A percentile compares a stretch with the other conserved stretches of the same genome.
Conservation (phyloP, 2,113 vertebrate genomes). For the Hassar affinis region DNA sequence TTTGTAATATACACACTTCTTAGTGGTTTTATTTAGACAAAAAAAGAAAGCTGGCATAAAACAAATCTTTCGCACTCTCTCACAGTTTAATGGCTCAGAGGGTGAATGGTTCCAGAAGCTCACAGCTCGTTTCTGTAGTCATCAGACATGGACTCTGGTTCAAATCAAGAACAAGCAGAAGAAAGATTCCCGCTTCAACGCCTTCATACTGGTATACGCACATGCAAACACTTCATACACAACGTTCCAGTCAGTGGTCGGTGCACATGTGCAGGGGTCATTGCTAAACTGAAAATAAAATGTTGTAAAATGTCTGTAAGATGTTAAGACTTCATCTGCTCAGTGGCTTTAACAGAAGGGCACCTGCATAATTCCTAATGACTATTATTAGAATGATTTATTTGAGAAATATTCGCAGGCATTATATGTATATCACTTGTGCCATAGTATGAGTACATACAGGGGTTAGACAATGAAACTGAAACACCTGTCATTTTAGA, state of each 20-base stretch:
- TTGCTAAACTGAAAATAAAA: background rate
- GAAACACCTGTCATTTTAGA: too few relatives aligned
- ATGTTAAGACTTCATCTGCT: background rate
- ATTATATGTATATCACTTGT: background rate
- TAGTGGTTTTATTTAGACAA: background rate
- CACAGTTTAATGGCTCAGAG: slow-evolving; percentile 81
- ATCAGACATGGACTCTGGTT: slow-evolving; percentile 84
- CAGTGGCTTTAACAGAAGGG: background rate
- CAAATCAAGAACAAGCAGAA: slow-evolving; percentile 85
- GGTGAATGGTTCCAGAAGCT: slow-evolving; percentile 91
- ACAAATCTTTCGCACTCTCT: background rate
- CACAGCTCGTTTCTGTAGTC: slow-evolving; percentile 88
- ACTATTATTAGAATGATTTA: background rate
- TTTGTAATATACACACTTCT: background rate
- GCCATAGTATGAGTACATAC: background rate
- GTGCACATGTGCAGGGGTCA: background rate
- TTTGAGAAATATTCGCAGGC: background rate
- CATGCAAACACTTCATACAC: background rate
- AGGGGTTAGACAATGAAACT: too few relatives aligned
- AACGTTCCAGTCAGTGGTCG: background rate
- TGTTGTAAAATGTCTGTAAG: background rate
- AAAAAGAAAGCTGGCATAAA: slow-evolving; percentile 1
- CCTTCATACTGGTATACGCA: slow-evolving; percentile 79
- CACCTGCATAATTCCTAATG: background rate
- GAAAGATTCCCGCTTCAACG: slow-evolving; percentile 80